Conservation (phyloP, 2,797 vertebrate species). For the Streptopelia turtur region DNA sequence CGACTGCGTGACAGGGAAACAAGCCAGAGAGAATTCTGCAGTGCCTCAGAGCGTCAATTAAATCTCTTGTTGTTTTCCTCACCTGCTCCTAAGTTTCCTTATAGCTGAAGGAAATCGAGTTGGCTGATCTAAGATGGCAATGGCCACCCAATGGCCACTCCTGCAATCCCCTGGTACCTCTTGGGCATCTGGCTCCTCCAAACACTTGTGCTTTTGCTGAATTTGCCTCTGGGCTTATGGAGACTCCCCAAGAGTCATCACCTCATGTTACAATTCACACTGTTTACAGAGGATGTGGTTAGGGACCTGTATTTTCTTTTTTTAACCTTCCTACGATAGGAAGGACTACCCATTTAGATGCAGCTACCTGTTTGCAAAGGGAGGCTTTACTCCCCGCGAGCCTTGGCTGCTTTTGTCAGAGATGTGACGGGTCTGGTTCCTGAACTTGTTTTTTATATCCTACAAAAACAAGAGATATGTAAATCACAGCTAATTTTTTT, state of each 20-base stretch:
- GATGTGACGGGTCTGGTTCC: neutral
- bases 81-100: neutral
- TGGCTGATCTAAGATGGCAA: neutral
- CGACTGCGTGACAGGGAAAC: fast-evolving
- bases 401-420: neutral
- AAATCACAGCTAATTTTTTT: neutral
- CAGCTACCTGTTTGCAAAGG: neutral
- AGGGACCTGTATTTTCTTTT: neutral
- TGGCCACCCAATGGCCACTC: neutral
- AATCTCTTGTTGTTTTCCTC: neutral
- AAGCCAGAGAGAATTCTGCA: neutral
- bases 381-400: neutral
- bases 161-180: neutral
- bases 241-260: fast-evolving
- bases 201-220: neutral
- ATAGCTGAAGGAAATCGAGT: fast-evolving
- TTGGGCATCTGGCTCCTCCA: neutral
- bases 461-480: neutral
- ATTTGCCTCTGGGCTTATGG: neutral
- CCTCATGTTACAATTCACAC: neutral
- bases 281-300: neutral
- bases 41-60: neutral
- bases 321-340: neutral
- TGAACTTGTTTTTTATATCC: neutral
- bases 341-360: neutral